Conservation (phyloP, 2,888 invertebrate genomes). For the Pyrrhia umbra region DNA sequence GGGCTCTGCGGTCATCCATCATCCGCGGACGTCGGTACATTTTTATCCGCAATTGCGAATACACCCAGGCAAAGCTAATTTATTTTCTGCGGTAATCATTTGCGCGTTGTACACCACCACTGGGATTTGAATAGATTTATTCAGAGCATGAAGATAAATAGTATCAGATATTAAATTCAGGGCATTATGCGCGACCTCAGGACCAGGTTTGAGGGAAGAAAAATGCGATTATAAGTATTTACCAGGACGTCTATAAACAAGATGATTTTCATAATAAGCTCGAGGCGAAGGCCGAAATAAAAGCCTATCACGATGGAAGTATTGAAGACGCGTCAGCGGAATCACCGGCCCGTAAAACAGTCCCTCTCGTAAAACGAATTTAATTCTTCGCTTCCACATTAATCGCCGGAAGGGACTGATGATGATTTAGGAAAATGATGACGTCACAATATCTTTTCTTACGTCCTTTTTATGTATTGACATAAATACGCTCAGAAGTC, state of each 20-base stretch:
- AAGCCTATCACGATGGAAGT: constrained; percentile 64
- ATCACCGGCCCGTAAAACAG: constrained; percentile 69
- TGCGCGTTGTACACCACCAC: constrained; percentile 44
- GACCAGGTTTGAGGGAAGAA: constrained; percentile 45
- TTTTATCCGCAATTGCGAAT: constrained; percentile 59
- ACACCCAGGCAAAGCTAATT: constrained; percentile 53
- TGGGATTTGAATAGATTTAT: constrained; percentile 53
- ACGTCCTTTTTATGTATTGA: constrained; percentile 53
- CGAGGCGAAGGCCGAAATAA: constrained; percentile 58
- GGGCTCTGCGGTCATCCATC: constrained; percentile 62
- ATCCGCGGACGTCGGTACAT: constrained; percentile 60
- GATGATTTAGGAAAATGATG: constrained; percentile 64
- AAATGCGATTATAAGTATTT: constrained; percentile 54
- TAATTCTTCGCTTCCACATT: constrained; percentile 71
- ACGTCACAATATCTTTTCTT: constrained; percentile 54
- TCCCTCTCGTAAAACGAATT: constrained; percentile 72
- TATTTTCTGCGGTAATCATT: constrained; percentile 56
- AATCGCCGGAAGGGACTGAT: constrained; percentile 59
- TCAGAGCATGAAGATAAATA: constrained; percentile 57
- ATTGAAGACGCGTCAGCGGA: constrained; percentile 69
- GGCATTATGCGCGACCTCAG: constrained; percentile 33
- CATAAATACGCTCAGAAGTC: constrained; percentile 43
- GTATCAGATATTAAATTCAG: constrained; percentile 51
- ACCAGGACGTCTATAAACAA: constrained; percentile 64
- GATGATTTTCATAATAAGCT: constrained; percentile 71